Evolutionary conservation across 2,113 vertebrate genomes (phyloP).

Genomic region (Piaya cayana): DNA sequence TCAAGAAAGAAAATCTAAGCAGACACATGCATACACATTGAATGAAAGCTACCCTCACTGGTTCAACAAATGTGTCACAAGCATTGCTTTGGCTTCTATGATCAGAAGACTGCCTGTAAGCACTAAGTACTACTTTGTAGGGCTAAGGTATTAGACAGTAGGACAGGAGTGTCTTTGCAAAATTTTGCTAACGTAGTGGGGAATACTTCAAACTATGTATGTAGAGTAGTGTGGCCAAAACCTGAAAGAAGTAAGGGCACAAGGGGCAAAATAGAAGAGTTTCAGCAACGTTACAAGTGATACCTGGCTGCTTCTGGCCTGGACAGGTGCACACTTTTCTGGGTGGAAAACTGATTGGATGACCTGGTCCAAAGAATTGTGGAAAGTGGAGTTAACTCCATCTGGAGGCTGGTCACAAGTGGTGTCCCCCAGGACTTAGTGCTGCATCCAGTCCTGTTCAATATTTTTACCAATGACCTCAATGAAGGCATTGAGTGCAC

Average conservation of each 20-base stretch:
- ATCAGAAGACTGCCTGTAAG: not conserved
- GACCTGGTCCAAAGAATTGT: too few species aligned
- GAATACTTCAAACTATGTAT: not conserved
- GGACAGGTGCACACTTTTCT: too few species aligned
- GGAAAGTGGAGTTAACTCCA: too few species aligned
- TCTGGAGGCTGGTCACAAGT: too few species aligned
- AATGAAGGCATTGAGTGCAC: too few species aligned
- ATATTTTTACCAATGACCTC: too few species aligned
- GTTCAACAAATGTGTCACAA: not conserved
- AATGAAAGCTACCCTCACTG: not conserved
- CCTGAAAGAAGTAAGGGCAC: not conserved
- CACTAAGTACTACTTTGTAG: not conserved
- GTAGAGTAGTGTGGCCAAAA: rapidly evolving
- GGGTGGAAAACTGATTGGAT: too few species aligned
- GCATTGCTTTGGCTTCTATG: not conserved
- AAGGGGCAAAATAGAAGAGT: not conserved
- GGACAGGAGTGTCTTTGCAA: not conserved
- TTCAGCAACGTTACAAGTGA: not conserved
- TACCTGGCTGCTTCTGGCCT: too few species aligned
- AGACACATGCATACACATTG: too few species aligned
- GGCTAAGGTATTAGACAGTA: not conserved
- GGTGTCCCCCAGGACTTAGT: too few species aligned
- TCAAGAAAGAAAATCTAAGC: not conserved
- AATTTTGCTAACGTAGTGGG: not conserved
- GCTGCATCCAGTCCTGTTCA: too few species aligned